phyloP scores from a whole-genome alignment of 2,888 invertebrate genomes.

The Ephialtes manifestator region DNA sequence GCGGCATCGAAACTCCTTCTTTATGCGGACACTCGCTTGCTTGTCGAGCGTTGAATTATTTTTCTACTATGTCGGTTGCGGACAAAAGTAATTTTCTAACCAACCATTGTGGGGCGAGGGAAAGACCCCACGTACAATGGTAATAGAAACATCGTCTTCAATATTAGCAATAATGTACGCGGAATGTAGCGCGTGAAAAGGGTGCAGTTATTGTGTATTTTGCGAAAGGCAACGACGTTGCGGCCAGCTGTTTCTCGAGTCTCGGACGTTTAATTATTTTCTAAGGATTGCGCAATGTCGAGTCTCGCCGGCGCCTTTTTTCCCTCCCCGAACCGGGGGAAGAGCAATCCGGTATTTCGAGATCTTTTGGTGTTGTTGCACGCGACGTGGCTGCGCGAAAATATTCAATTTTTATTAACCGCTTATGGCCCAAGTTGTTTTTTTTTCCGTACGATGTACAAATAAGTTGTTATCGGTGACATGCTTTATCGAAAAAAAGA shows the following conservation, averaged over 20 bases:
- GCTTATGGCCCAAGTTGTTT: no score
- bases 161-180: background rate
- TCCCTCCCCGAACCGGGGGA: background rate
- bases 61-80: background rate
- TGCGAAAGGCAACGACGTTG: slow-evolving; percentile 30
- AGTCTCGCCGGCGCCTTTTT: slow-evolving; percentile 6
- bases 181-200: background rate
- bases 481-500: no score
- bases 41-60: slow-evolving; percentile 42
- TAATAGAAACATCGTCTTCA: background rate
- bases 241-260: background rate
- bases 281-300: slow-evolving; percentile 5
- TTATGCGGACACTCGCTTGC: slow-evolving; percentile 22
- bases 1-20: background rate
- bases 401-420: no score
- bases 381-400: no score
- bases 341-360: background rate
- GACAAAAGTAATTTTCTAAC: background rate
- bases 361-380: no score
- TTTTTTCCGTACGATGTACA: no score
- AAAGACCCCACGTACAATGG: background rate
- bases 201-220: background rate
- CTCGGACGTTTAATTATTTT: slow-evolving; percentile 54
- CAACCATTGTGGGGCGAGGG: background rate
- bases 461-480: no score